Evolutionary conservation across 2,797 vertebrate genomes (phyloP), one percentile per base, ranked within the genome.

Genomic region (Melanotaenia nigrans): DNA sequence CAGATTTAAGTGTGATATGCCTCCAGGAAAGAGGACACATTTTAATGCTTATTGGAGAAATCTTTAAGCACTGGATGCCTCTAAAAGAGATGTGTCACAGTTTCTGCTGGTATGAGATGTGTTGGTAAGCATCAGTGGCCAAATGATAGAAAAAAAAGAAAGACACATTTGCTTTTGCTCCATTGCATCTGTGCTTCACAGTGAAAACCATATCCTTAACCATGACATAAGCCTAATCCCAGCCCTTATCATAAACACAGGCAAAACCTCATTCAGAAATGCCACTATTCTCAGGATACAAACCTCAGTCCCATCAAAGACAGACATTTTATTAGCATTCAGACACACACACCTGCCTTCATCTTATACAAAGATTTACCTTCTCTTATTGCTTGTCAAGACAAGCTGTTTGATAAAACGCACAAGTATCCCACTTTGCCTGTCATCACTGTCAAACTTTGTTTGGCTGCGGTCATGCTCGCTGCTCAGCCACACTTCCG

Each of bases 361-460:
- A 74, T 18, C 59, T 61, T 73, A 62, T 64, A 75, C 67, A 79
- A 55, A 79, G 63, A 58, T 51, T 66, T 56, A 53, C 22, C 12
- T 42, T 71, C 8, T 47, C 24, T 78, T 53, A 1, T 47, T 71
- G 38, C 61, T 32, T 82, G 80, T 84, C 73, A 73, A 62, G 67
- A 71, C 47, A 65, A 71, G 56, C 49, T 70, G 69, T 69, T 42
- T 73, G 49, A 78, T 56, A 61, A 79, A 82, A 82, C 61, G 55
- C 5, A 2, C 65, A 65, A 12, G 71, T 77, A 76, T 61, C 55
- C 54, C 59, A 35, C 57, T 74, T 77, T 82, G 76, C 73, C 66
- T 59, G 11, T 80, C 75, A 76, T 83, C 55, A 72, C 62, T 79
- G 77, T 81, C 80, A 56, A 7, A 72, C 28, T 33, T 38, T 62